Evolutionary conservation across 92 coral and sea anemone species (phyloP).

Genomic region (Siderastrea radians): DNA sequence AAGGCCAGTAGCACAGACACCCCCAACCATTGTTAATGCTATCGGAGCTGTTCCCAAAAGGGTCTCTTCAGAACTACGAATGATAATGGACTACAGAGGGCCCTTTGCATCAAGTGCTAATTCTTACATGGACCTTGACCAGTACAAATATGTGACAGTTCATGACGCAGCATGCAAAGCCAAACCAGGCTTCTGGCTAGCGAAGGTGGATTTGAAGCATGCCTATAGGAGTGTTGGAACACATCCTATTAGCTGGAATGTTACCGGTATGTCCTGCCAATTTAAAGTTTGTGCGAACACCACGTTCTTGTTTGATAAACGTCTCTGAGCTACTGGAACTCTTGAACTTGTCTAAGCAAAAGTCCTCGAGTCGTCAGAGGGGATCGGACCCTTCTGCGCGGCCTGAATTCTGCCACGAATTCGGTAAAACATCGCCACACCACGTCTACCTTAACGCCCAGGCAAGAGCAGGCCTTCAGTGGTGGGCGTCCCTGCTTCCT

Average conservation of each 20-base stretch:
- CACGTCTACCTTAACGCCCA: conserved; percentile 27
- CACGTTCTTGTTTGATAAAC: conserved; percentile 44
- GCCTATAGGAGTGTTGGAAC: conserved; percentile 48
- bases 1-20: conserved; percentile 14
- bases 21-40: conserved; percentile 36
- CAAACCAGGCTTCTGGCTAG: conserved; percentile 26
- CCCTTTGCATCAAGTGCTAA: conserved; percentile 21
- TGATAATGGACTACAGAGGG: conserved; percentile 37
- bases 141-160: conserved; percentile 27
- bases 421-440: conserved; percentile 32
- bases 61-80: conserved; percentile 35
- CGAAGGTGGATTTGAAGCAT: conserved; percentile 22
- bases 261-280: conserved; percentile 53
- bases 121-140: conserved; percentile 50
- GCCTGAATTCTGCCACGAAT: conserved; percentile 35
- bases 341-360: conserved; percentile 36
- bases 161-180: conserved; percentile 28
- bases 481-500: conserved; percentile 41
- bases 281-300: conserved; percentile 15
- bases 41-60: conserved; percentile 46
- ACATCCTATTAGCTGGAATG: conserved; percentile 49
- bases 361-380: conserved; percentile 54
- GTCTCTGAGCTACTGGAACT: conserved; percentile 36
- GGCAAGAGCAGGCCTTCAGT: conserved; percentile 50
- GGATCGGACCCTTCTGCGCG: conserved; percentile 46